Percentiles rank a stretch among this genome's conserved stretches.
Conservation (phyloP, 2,888 invertebrate species). For the Epicampocera succincta region DNA sequence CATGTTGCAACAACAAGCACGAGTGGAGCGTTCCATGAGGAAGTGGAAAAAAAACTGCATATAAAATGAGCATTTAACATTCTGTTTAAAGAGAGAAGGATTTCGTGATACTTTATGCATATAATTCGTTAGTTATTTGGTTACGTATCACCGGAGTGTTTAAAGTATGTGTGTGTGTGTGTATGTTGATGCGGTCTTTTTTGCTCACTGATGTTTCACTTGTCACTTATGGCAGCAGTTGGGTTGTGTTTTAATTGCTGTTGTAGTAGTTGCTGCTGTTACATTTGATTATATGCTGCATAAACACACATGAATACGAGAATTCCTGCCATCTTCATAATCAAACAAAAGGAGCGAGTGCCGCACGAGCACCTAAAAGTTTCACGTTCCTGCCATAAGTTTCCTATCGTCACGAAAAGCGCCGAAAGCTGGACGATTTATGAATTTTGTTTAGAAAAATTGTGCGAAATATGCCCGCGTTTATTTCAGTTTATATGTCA, state of each 20-base stretch:
- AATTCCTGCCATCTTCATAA: slow-evolving; percentile 34
- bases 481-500: too few species aligned
- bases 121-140: slow-evolving; percentile 34
- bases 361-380: background rate
- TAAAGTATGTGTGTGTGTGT: too few species aligned
- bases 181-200: slow-evolving; percentile 44
- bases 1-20: background rate
- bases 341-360: slow-evolving; percentile 25
- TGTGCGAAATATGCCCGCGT: too few species aligned
- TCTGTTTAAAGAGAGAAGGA: slow-evolving; percentile 11
- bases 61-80: background rate
- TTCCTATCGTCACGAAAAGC: too few species aligned
- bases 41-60: background rate
- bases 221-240: slow-evolving; percentile 36
- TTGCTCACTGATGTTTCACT: slow-evolving; percentile 44
- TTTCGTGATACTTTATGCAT: slow-evolving; percentile 48
- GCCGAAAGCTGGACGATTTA: too few species aligned
- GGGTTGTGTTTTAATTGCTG: slow-evolving; percentile 14
- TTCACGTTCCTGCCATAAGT: background rate
- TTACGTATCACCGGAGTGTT: slow-evolving; percentile 13
- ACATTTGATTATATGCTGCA: slow-evolving; percentile 44
- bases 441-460: too few species aligned
- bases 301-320: slow-evolving; percentile 3
- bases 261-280: slow-evolving; percentile 28
- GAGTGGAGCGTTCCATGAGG: background rate